phyloP scores from a whole-genome alignment of 2,113 vertebrate genomes.

The Lanius collurio region DNA sequence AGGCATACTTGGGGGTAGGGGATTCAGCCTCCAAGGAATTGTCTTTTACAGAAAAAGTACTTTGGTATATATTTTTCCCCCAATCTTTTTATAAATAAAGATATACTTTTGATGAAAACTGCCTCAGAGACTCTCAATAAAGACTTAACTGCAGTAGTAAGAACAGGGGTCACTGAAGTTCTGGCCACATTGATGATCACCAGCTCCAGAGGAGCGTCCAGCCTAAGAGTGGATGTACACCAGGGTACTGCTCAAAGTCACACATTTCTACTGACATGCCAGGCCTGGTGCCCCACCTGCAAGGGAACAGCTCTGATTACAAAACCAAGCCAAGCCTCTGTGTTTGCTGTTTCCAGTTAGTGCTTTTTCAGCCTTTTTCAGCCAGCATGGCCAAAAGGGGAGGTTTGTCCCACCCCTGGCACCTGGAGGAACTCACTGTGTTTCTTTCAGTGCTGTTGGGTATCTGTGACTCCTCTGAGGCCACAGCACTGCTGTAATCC shows the following conservation, averaged over 20 bases:
- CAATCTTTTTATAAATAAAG: background rate
- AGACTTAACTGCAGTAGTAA: background rate
- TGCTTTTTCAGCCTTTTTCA: background rate
- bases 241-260: background rate
- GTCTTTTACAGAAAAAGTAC: background rate
- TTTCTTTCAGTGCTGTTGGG: background rate
- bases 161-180: background rate
- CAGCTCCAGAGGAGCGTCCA: background rate
- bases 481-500: background rate
- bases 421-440: background rate
- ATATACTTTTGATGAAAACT: background rate
- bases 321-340: background rate
- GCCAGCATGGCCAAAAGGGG: background rate
- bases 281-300: background rate
- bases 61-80: background rate
- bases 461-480: background rate
- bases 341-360: background rate
- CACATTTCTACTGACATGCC: fast-evolving
- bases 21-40: background rate
- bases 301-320: background rate
- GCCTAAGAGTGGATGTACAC: background rate
- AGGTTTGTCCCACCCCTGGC: background rate
- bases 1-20: background rate
- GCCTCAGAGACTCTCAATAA: background rate
- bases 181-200: background rate